Evolutionary conservation across 2,797 vertebrate genomes (phyloP), one percentile per base, ranked within the genome.

Genomic region (Lophotriccus pileatus): DNA sequence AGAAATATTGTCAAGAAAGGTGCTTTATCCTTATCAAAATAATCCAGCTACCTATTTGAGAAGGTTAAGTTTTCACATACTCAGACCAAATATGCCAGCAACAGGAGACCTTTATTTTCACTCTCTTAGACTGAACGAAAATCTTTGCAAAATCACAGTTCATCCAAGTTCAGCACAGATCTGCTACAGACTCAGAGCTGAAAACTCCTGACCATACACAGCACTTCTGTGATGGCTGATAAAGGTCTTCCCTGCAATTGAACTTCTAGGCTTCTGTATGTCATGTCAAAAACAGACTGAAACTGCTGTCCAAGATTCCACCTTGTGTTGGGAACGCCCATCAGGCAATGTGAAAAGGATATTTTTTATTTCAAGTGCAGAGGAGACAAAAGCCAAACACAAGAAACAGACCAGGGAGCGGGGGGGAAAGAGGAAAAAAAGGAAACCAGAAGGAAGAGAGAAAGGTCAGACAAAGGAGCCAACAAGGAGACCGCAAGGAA

Each of bases 401-500:
- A 88, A 86, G 52, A 91, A 91, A 75, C 9, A 84, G 69, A 86
- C 63, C 24, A 52, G 13, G 7, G 12, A 34, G 34, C 10, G 7
- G 12, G 13, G 49, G 12, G 7, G 12, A 9, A 27, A 27, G 36
- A 28, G 12, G 14, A 8, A 16, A 36, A 17, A 28, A 43, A 66
- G 32, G 21, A 73, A 86, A 82, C 8, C 53, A 92, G 75, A 86
- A 93, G 49, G 30, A 84, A 34, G 46, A 73, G 19, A 93, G 23
- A 79, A 76, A 93, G 47, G 56, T 76, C 78, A 90, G 79, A 94
- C 91, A 93, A 80, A 91, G 59, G 60, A 96, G 66, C 16, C 62
- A 93, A 96, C 34, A 82, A 81, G 66, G 62, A 95, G 70, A 96
- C 77, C 68, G 87, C 63, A 90, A 94, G 93, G 90, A 84, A 86